Conservation (phyloP, 2,113 vertebrate genomes). For the Callorhinus ursinus region DNA sequence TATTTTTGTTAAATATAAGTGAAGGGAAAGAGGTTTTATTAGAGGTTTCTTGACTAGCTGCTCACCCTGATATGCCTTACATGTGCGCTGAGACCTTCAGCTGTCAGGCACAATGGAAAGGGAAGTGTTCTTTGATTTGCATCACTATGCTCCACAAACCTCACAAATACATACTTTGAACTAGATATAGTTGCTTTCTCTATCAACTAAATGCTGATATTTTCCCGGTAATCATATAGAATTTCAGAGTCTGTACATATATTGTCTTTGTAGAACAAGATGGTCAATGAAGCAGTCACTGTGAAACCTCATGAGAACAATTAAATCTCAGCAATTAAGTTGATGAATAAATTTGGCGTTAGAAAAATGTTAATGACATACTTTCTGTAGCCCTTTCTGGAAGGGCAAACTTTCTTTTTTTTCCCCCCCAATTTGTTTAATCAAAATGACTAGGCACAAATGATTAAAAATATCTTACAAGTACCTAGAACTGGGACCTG, state of each 20-base stretch:
- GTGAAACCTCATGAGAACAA: slow-evolving; percentile 64
- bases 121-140: slow-evolving; percentile 21
- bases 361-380: slow-evolving; percentile 64
- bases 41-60: slow-evolving; percentile 57
- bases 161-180: slow-evolving; percentile 21
- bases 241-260: neutral
- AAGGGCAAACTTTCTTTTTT: slow-evolving; percentile 29
- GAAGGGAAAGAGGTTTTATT: slow-evolving; percentile 63
- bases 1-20: slow-evolving; percentile 73
- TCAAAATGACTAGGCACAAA: slow-evolving; percentile 47
- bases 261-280: slow-evolving; percentile 58
- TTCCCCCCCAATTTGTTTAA: neutral
- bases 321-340: slow-evolving; percentile 65
- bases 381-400: slow-evolving; percentile 51
- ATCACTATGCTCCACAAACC: neutral
- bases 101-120: neutral
- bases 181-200: neutral
- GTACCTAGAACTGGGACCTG: neutral
- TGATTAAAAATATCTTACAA: slow-evolving; percentile 24
- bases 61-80: slow-evolving; percentile 23
- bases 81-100: neutral
- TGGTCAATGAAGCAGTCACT: slow-evolving; percentile 57
- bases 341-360: slow-evolving; percentile 58
- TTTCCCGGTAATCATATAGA: neutral
- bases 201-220: neutral